These are phyloP conservation scores for Deladenus siricidicola DNA, from an alignment of 2,888 invertebrate genomes.

Conservation along the genomic window DNA sequence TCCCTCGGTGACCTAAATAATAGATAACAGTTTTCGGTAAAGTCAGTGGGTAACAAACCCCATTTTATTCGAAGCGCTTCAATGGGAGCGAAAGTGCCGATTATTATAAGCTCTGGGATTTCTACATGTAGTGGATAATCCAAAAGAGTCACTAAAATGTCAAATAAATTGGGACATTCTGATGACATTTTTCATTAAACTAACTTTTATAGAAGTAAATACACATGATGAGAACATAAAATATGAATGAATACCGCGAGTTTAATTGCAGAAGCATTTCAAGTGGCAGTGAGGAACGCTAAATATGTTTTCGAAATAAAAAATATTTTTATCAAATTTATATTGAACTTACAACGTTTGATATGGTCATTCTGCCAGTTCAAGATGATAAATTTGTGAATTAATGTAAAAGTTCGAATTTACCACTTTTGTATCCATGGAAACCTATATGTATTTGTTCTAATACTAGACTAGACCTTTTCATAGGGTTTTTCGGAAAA, in stretches of 20 bases:
- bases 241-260: slow-evolving; percentile 19
- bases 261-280: slow-evolving; percentile 31
- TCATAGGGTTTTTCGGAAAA: no score
- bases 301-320: slow-evolving; percentile 5
- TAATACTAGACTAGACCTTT: no score
- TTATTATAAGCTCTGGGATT: slow-evolving; percentile 35
- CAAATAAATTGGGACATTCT: no score
- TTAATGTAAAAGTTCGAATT: no score
- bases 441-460: no score
- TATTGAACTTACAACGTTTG: neutral
- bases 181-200: no score
- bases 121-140: slow-evolving; percentile 36
- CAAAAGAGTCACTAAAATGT: slow-evolving; percentile 28
- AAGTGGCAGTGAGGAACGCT: slow-evolving; percentile 33
- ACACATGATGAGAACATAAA: slow-evolving; percentile 21
- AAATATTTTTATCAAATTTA: neutral
- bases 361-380: no score
- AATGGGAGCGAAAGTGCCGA: slow-evolving; percentile 35
- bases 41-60: slow-evolving; percentile 25
- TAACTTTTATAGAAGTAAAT: slow-evolving; percentile 29
- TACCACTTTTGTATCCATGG: no score
- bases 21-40: neutral
- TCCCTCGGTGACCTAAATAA: slow-evolving; percentile 29
- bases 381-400: no score
- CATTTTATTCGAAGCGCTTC: slow-evolving; percentile 39